Evolutionary conservation across 2,113 vertebrate genomes (phyloP).

Genomic region (Sorex fumeus): DNA sequence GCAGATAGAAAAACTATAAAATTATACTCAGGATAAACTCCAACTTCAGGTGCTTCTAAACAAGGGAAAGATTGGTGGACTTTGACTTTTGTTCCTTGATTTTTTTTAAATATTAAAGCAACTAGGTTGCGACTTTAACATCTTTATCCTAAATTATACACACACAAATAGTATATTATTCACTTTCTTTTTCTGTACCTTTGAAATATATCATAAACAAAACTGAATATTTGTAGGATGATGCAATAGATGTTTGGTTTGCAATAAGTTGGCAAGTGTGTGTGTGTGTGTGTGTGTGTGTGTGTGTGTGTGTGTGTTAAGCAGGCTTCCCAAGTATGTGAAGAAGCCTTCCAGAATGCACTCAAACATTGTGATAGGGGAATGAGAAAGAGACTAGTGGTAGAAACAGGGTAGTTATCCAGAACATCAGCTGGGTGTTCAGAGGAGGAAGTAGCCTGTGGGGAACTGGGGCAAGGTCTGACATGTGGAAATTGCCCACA

Average conservation of each 20-base stretch:
- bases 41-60: background rate
- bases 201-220: background rate
- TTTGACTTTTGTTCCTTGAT: slow-evolving; percentile 5
- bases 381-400: background rate
- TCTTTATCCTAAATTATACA: background rate
- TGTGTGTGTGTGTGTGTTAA: background rate
- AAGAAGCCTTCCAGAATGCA: background rate
- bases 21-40: background rate
- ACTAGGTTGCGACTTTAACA: background rate
- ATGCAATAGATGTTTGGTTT: background rate
- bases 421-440: background rate
- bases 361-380: background rate
- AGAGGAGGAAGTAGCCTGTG: background rate
- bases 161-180: background rate
- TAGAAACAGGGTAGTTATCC: background rate
- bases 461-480: background rate
- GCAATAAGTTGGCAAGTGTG: background rate
- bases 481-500: background rate
- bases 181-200: background rate
- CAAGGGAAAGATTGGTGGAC: background rate
- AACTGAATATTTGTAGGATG: background rate
- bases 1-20: background rate
- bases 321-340: background rate
- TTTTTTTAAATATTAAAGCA: slow-evolving; percentile 4
- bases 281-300: too few species aligned